Percentiles rank a stretch among this genome's conserved stretches.
These are phyloP conservation scores for Xenotilapia flavipinnis DNA, from an alignment of 2,113 vertebrate genomes.

Conservation along the genomic window DNA sequence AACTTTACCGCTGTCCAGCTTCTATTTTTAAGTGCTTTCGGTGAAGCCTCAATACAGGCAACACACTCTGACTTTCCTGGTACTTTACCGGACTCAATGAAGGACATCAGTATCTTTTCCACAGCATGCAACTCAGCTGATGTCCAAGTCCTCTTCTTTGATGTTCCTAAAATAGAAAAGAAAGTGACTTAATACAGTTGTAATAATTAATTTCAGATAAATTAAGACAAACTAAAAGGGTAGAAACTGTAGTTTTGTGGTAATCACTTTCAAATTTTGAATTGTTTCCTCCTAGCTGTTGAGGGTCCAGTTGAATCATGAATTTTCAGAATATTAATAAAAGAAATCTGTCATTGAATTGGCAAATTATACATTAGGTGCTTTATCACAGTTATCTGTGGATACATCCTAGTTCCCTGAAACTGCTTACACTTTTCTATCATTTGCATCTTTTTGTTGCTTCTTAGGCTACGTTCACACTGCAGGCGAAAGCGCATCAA, in stretches of 20 bases:
- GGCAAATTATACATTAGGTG: neutral
- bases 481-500: too few species aligned
- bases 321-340: neutral
- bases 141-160: neutral
- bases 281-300: neutral
- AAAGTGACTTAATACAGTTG: fast-evolving
- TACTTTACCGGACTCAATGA: neutral
- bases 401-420: neutral
- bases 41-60: neutral
- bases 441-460: neutral
- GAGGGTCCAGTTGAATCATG: neutral
- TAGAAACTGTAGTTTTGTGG: fast-evolving
- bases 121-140: neutral
- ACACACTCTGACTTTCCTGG: neutral
- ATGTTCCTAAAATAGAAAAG: neutral
- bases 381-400: neutral
- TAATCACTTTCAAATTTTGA: neutral
- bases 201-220: neutral
- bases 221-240: neutral
- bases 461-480: too few species aligned
- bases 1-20: neutral
- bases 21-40: neutral
- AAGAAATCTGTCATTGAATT: neutral
- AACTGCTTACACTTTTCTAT: neutral
- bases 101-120: neutral